Evolutionary conservation across 1,140 invertebrate genomes (phyloP).

Genomic region (Drosophila santomea): DNA sequence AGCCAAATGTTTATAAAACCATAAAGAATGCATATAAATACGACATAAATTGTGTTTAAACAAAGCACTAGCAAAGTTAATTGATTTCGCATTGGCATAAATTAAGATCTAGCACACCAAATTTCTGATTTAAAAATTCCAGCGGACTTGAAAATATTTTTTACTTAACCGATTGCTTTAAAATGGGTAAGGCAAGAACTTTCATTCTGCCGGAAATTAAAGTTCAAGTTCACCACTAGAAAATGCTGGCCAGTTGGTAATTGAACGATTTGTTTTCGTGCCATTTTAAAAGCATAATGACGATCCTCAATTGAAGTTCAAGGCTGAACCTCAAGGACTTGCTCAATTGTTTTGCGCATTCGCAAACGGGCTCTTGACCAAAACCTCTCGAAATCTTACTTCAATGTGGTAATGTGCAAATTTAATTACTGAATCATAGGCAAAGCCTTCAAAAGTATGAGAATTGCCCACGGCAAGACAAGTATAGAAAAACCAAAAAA

Average conservation of each 20-base stretch:
- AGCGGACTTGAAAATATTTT: constrained; percentile 17
- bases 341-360: constrained; percentile 32
- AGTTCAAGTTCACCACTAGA: constrained; percentile 31
- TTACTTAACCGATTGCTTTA: constrained; percentile 25
- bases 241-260: constrained; percentile 15
- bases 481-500: constrained; percentile 11
- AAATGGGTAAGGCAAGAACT: constrained; percentile 10
- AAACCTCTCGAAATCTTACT: constrained; percentile 35
- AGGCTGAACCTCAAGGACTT: constrained; percentile 42
- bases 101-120: neutral
- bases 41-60: neutral
- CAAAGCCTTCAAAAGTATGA: constrained; percentile 31
- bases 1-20: too few species aligned
- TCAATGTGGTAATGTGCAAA: constrained; percentile 53
- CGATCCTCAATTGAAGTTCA: constrained; percentile 45
- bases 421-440: constrained; percentile 71
- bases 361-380: constrained; percentile 16
- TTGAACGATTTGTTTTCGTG: constrained; percentile 18
- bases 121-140: constrained; percentile 14
- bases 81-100: constrained; percentile 1
- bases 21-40: too few species aligned
- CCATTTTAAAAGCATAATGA: constrained; percentile 25
- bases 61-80: neutral
- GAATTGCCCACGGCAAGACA: constrained; percentile 30
- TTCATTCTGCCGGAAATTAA: constrained; percentile 25